A percentile compares a stretch with the other conserved stretches of the same genome.
Evolutionary conservation across 2,888 invertebrate species (phyloP).

Genomic region (Cephonodes hylas): DNA sequence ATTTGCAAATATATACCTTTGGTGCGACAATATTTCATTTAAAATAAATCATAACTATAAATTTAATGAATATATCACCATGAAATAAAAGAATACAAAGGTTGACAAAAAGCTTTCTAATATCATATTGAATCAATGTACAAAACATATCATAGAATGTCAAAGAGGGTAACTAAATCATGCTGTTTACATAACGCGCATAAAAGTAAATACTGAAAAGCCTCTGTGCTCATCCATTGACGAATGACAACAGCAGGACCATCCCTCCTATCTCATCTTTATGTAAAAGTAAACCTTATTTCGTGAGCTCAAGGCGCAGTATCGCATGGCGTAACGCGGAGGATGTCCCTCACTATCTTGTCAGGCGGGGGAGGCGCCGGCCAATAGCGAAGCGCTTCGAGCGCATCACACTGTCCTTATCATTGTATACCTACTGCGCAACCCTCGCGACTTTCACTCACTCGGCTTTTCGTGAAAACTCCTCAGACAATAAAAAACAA

Average conservation of each 20-base stretch:
- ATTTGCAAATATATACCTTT: no score
- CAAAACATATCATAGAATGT: background rate
- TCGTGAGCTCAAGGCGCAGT: constrained; percentile 28
- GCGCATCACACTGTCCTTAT: constrained; percentile 74
- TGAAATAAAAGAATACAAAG: background rate
- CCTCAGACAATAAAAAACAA: constrained; percentile 12
- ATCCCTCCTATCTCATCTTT: constrained; percentile 58
- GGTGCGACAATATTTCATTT: no score
- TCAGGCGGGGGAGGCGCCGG: constrained; percentile 74
- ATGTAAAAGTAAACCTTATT: constrained; percentile 42
- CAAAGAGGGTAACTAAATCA: constrained; percentile 22
- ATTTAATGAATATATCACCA: background rate
- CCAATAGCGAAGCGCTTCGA: constrained; percentile 62
- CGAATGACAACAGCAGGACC: constrained; percentile 74
- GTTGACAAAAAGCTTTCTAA: background rate
- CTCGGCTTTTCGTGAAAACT: constrained; percentile 5
- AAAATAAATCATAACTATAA: no score
- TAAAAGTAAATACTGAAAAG: constrained; percentile 71
- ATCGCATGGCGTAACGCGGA: constrained; percentile 42
- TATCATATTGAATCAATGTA: background rate
- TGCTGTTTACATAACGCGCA: constrained; percentile 34
- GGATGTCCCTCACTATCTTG: constrained; percentile 79
- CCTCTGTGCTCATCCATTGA: constrained; percentile 75
- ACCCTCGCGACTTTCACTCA: constrained; percentile 34
- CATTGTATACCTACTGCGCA: constrained; percentile 66